Base-by-base conservation (phyloP, 1,140 invertebrate genomes). In the Sipha flava region DNA sequence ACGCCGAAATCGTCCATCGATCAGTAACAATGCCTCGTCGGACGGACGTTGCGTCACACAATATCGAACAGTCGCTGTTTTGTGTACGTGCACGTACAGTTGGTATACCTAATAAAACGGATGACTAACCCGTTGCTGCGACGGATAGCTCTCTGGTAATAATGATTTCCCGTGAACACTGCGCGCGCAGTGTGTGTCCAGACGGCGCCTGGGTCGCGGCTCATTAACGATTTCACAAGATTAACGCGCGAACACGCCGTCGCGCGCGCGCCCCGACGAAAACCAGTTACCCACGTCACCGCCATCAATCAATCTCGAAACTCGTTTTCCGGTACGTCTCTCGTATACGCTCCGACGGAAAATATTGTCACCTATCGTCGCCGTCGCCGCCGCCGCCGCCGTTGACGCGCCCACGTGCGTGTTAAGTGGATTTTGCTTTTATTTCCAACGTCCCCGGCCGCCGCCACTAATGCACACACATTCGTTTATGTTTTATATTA, bases 361-460 rank as follows among this genome's bases (percentile, higher is more conserved):
- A 75, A 75, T 75, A 75, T 75, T 57, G 72, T 75, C 72, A 75
- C 72, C 72, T 37, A 72, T 34, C n/a, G 23, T 54, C 7, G 21
- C 43, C 34, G 62, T 40, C 64, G 34, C 1, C 12, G 34, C 7
- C 14, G 21, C 43, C 34, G 62, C 23, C 64, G 34, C 1, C 12
- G 34, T 14, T 10, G 47, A 54, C 72, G 72, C 72, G 31, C 72
- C 72, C 72, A 75, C 72, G 72, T 75, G 47, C 26, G 47, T 34
- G 47, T 75, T 75, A 75, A 75, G 72, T 75, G 72, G 47, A 54
- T 75, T 75, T 75, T 75, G 72, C 72, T 75, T 75, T 75, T 75
- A 75, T 75, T 75, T 43, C 64, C 64, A 43, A 43, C 12, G 34
- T 40, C 14, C 10, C 23, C 21, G n/a, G 2, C 21, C 64, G 64